phyloP scores from a whole-genome alignment of 2,797 vertebrate genomes.

The Brachyalestes nurse region DNA sequence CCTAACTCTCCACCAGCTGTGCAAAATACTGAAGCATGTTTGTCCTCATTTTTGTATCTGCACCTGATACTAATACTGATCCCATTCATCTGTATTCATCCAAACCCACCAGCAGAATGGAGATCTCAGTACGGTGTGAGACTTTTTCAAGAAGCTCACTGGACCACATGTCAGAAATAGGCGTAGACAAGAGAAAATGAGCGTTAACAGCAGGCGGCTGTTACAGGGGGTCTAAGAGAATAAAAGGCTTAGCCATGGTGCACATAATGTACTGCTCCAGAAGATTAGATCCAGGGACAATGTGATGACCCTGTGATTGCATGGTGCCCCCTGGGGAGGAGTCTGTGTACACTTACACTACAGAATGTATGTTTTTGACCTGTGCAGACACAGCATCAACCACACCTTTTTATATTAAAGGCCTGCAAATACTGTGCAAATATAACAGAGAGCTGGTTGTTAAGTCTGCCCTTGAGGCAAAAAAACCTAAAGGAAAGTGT shows the following conservation, averaged over 20 bases:
- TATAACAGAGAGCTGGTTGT: slow-evolving; percentile 15
- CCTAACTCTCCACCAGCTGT: too few relatives aligned
- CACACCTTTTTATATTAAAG: slow-evolving; percentile 23
- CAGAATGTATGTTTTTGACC: slow-evolving; percentile 16
- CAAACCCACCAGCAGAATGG: background rate
- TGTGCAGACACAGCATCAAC: slow-evolving; percentile 11
- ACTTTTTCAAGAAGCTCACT: background rate
- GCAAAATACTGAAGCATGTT: background rate
- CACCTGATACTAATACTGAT: background rate
- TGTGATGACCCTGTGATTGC: slow-evolving; percentile 26
- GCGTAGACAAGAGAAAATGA: slow-evolving; percentile 11
- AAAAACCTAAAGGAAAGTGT: background rate
- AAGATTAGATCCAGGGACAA: slow-evolving; percentile 28
- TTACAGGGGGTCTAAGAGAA: slow-evolving; percentile 19
- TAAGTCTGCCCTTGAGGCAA: slow-evolving; percentile 26
- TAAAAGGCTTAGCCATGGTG: slow-evolving; percentile 31
- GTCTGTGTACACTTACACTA: slow-evolving; percentile 16
- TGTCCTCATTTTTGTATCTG: too few relatives aligned
- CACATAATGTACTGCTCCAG: slow-evolving; percentile 28
- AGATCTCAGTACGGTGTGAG: background rate
- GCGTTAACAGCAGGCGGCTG: slow-evolving; percentile 19
- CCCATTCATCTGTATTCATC: background rate
- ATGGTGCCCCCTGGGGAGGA: slow-evolving; percentile 9
- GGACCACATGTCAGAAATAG: slow-evolving; percentile 5
- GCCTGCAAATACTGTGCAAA: background rate